Evolutionary conservation across 2,113 vertebrate genomes (phyloP), one percentile per base, ranked within the genome.

Genomic region (Corapipo altera): DNA sequence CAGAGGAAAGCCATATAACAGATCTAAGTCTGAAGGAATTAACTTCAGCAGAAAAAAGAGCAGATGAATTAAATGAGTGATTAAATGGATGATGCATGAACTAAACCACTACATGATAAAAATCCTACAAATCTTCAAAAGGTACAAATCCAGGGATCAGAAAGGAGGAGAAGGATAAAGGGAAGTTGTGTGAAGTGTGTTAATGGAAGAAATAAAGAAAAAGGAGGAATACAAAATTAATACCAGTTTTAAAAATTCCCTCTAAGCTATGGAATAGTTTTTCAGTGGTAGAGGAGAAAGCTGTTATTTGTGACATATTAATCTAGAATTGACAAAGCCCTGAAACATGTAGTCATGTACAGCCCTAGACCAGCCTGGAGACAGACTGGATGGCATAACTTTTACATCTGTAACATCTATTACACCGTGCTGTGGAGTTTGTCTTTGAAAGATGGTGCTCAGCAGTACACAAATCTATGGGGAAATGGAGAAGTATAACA

Each of bases 291-390:
- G 54, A 89, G 44, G 15, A 91, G 84, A 89, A 91, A 87, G 85
- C 41, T 82, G 91, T 92, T 92, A 81, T 92, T 95, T 93, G 95
- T 95, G 70, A 96, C 54, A 61, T 87, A 81, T 89, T 91, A 94
- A 95, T 94, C 88, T 85, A 81, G 57, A 95, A 91, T 35, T 91
- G 88, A 91, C 91, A 94, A 95, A 96, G 80, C 89, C 84, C 65
- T 74, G 83, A 93, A 94, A 96, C 66, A 91, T 54, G 79, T 72
- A 91, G 64, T 57, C 75, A 81, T 15, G 21, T 86, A 78, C 44
- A 86, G 73, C 73, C 83, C 70, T 72, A 65, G 65, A 93, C 57
- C 1, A 0, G 85, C 57, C 83, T 69, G 49, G 30, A 96, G 65
- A 96, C 35, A 89, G 83, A 91, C 76, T 78, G 55, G 76, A 92